Conservation (phyloP, 2,113 vertebrate species). For the Todiramphus saurophagus region DNA sequence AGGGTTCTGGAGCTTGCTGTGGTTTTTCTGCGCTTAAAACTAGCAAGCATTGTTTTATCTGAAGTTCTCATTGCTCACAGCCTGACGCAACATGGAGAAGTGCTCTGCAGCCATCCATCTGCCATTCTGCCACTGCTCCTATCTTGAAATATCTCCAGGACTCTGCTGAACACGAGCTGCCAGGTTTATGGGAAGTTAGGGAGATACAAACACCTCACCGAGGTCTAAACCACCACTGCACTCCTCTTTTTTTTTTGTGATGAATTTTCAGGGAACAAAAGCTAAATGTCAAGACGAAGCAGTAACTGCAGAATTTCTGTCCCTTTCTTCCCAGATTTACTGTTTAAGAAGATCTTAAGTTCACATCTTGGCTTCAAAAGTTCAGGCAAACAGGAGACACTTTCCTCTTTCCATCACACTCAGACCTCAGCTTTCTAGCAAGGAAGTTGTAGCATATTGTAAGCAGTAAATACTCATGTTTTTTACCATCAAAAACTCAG, state of each 20-base stretch:
- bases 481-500: background rate
- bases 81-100: background rate
- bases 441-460: background rate
- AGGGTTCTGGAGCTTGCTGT: background rate
- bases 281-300: background rate
- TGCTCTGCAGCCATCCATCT: background rate
- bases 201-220: background rate
- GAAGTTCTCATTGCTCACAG: background rate
- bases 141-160: background rate
- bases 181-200: background rate
- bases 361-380: background rate
- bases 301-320: background rate
- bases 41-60: background rate
- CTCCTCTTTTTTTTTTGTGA: background rate
- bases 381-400: background rate
- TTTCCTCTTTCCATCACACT: background rate
- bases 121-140: conserved; percentile 38
- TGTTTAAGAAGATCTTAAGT: background rate
- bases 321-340: background rate
- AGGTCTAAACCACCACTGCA: conserved; percentile 26
- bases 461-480: background rate
- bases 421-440: background rate
- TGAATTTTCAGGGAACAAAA: background rate
- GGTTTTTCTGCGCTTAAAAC: background rate
- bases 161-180: background rate